These are phyloP conservation scores for Polia nebulosa DNA, from an alignment of 2,888 invertebrate genomes.

Conservation along the genomic window DNA sequence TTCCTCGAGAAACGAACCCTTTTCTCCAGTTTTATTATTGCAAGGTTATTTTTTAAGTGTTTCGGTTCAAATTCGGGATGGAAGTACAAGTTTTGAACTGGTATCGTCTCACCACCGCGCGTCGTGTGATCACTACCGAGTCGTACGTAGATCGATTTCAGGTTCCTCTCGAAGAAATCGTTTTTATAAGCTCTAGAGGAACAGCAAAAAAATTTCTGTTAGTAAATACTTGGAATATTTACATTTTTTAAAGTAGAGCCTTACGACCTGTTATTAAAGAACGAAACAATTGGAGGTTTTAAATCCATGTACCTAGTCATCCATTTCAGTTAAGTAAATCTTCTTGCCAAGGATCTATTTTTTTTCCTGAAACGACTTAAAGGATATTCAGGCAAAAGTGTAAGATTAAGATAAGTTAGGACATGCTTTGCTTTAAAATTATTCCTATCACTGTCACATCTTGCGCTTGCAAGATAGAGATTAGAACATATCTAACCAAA, in stretches of 20 bases:
- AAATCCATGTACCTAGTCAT: neutral
- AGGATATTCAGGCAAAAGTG: no score
- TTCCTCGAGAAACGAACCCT: slow-evolving; percentile 54
- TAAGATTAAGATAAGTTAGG: no score
- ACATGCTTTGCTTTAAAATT: no score
- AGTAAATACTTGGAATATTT: neutral
- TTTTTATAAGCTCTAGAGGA: slow-evolving; percentile 65
- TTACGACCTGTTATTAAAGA: neutral
- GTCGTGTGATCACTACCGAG: slow-evolving; percentile 70
- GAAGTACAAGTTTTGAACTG: slow-evolving; percentile 64
- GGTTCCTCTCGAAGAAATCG: slow-evolving; percentile 45
- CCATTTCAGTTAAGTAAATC: neutral
- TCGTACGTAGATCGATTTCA: slow-evolving; percentile 65
- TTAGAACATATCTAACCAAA: no score
- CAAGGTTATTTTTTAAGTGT: slow-evolving; percentile 71
- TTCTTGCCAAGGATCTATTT: neutral
- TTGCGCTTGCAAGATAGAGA: no score
- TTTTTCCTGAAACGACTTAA: neutral
- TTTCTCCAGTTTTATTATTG: slow-evolving; percentile 64
- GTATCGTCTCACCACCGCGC: slow-evolving; percentile 65
- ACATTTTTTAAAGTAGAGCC: neutral
- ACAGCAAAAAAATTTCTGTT: neutral
- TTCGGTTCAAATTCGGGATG: slow-evolving; percentile 71
- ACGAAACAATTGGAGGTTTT: neutral
- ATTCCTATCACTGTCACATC: no score